These are phyloP conservation scores for Chymomyza caudatula DNA, from an alignment of 2,888 invertebrate genomes.

Conservation along the genomic window DNA sequence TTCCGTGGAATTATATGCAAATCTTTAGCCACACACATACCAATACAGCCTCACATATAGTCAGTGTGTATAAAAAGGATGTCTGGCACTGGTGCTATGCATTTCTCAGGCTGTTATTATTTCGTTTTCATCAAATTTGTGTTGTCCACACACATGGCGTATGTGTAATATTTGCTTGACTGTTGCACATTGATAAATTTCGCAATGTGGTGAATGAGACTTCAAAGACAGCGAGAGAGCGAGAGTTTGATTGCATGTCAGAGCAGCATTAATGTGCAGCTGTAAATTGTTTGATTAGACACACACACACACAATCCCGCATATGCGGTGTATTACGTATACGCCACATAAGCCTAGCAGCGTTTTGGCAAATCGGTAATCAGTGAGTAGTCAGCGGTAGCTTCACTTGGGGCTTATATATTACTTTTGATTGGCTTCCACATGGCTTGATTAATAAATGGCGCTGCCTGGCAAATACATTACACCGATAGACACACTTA, in stretches of 20 bases:
- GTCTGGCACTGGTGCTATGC: not conserved
- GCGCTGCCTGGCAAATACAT: constrained; percentile 38
- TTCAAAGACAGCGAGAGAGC: constrained; percentile 1
- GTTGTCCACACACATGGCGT: not conserved
- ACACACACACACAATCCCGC: constrained; percentile 37
- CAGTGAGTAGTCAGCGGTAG: constrained; percentile 18
- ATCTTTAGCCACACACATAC: not conserved
- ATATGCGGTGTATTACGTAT: constrained; percentile 20
- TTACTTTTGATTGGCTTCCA: constrained; percentile 49
- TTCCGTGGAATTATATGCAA: not conserved
- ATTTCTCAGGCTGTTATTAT: not conserved
- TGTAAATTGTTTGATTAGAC: constrained; percentile 57
- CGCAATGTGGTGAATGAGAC: not conserved
- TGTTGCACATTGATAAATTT: not conserved
- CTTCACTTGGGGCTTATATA: too few species aligned
- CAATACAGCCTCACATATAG: not conserved
- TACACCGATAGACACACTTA: not conserved
- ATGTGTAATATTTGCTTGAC: not conserved
- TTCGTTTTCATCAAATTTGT: not conserved
- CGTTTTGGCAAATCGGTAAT: constrained; percentile 17
- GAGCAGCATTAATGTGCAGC: constrained; percentile 32
- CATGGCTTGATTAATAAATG: constrained; percentile 63
- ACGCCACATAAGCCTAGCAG: constrained; percentile 3
- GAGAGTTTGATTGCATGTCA: constrained; percentile 42
- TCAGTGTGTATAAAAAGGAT: not conserved